Evolutionary conservation across 2,888 invertebrate species (phyloP), one percentile per base, ranked within the genome.

Genomic region (Pristionchus mayeri): DNA sequence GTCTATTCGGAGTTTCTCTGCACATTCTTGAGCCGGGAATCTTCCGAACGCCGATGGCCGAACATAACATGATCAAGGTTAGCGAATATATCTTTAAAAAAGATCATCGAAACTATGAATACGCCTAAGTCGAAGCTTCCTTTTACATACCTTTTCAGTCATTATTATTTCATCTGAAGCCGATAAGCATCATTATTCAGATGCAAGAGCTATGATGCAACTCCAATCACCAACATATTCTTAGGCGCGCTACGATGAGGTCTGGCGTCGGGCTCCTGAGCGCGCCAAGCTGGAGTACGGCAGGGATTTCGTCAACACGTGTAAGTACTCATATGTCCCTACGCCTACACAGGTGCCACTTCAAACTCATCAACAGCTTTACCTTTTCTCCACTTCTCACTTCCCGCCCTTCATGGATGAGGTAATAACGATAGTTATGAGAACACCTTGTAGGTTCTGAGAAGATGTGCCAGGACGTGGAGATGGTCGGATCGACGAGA

Each of bases 1-100:
- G 86, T 6, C 87, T 86, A n/a, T 92, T 89, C 81, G 91, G 92
- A 18, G 89, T 92, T 1, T 86, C 88, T 4, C 91, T 92, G 11
- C 86, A 87, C 84, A 86, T 90, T 63, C 84, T 92, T 13, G 92
- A 92, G 79, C 92, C 92, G 0, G 92, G 92, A 40, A 91, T 90
- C 86, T 91, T 92, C 86, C 84, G 87, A 44, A 92, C 92, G 7
- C 88, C 89, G 3, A 52, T 90, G 18, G 88, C 30, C 0, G 52
- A 48, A 0, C 34, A 30, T 3, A 30, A 0, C 0, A 78, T 30
- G 4, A 40, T 78, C 34, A 21, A 78, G 78, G 78, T 52, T 24
- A 24, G 30, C n/a, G n/a, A n/a, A n/a, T n/a, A n/a, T n/a, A n/a
- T n/a, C n/a, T n/a, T n/a, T n/a, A n/a, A n/a, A n/a, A n/a, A n/a